These are phyloP conservation scores for Peribatodes rhomboidaria DNA, from an alignment of 2,888 invertebrate genomes.

Conservation along the genomic window DNA sequence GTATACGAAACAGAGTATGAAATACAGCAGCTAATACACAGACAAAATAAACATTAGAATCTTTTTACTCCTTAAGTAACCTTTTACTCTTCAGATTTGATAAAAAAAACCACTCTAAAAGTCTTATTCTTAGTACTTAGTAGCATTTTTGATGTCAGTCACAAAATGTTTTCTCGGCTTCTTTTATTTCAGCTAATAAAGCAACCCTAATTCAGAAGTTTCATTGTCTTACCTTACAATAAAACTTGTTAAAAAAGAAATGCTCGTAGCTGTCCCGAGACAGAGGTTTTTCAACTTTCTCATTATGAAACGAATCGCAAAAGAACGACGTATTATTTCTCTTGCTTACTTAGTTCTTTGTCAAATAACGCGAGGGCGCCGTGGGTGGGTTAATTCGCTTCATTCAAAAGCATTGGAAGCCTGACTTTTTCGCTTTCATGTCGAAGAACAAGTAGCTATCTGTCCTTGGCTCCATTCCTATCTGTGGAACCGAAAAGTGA, in stretches of 20 bases:
- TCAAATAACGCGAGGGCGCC: conserved; percentile 21
- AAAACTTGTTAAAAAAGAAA: conserved; percentile 50
- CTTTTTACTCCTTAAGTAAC: neutral
- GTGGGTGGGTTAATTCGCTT: conserved; percentile 25
- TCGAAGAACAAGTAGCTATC: conserved; percentile 29
- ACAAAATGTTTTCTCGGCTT: conserved; percentile 48
- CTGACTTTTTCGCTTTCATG: conserved; percentile 24
- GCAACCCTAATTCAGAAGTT: conserved; percentile 60
- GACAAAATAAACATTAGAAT: neutral
- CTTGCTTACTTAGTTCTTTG: conserved; percentile 30
- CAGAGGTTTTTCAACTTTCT: conserved; percentile 48
- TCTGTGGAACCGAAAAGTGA: conserved; percentile 48
- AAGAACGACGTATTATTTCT: conserved; percentile 30
- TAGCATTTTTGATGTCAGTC: conserved; percentile 49
- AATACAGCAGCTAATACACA: neutral
- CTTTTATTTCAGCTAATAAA: conserved; percentile 58
- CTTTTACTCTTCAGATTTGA: neutral
- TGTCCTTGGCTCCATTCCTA: conserved; percentile 35
- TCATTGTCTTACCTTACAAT: conserved; percentile 56
- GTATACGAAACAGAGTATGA: neutral
- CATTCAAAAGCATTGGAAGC: conserved; percentile 25
- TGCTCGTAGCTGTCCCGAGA: conserved; percentile 43
- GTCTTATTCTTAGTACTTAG: conserved; percentile 44
- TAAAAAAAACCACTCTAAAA: conserved; percentile 31
- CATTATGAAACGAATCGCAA: conserved; percentile 41